Evolutionary conservation across 2,888 invertebrate genomes (phyloP).

Genomic region (Drosophila mettleri): DNA sequence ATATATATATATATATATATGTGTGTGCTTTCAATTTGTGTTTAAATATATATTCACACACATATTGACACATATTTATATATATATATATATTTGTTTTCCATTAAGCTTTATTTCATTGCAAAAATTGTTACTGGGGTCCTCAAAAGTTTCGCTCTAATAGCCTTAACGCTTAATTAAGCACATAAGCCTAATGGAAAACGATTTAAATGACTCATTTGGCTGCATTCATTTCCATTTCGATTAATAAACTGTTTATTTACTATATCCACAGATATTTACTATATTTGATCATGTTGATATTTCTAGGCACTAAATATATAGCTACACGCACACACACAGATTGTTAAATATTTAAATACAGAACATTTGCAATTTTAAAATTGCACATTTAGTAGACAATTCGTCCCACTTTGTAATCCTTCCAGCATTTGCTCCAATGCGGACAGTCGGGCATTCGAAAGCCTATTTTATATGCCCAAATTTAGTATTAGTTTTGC

Average conservation of each 20-base stretch:
- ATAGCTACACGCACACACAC: background rate
- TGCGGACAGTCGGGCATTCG: constrained; percentile 45
- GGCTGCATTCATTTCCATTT: constrained; percentile 10
- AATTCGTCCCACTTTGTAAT: constrained; percentile 38
- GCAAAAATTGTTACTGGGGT: constrained; percentile 19
- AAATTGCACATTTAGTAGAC: constrained; percentile 16
- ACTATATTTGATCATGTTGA: constrained; percentile 6
- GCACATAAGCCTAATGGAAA: constrained; percentile 60
- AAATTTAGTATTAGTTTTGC: background rate
- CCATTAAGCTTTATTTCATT: constrained; percentile 55
- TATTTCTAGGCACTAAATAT: constrained; percentile 1
- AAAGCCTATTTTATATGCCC: constrained; percentile 19
- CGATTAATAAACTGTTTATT: constrained; percentile 22
- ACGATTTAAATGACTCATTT: constrained; percentile 25
- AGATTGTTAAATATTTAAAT: constrained; percentile 17
- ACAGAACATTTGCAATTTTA: background rate
- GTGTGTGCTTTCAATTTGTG: constrained; percentile 57
- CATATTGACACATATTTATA: constrained; percentile 12
- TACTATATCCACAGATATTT: background rate
- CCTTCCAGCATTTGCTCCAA: constrained; percentile 44
- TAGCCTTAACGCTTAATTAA: constrained; percentile 53
- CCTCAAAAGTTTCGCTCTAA: constrained; percentile 31
- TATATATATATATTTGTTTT: constrained; percentile 36
- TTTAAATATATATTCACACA: constrained; percentile 22
- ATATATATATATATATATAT: background rate